Evolutionary conservation across 23 tunicate genomes (phyloP).

Genomic region (Pegea sp.): DNA sequence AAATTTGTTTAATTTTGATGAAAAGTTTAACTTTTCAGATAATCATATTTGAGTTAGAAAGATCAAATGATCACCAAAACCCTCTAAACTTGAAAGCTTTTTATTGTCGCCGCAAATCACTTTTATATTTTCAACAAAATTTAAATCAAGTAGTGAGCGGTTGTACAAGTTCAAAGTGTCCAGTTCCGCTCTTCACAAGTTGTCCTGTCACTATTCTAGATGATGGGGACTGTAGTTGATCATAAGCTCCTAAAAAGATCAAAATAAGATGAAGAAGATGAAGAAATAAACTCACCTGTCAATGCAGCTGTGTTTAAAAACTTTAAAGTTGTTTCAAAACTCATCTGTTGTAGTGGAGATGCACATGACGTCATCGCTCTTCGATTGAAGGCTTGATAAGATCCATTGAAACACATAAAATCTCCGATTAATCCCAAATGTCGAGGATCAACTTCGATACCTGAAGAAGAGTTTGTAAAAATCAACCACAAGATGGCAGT

Average conservation of each 20-base stretch:
- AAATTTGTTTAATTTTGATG: too few species aligned
- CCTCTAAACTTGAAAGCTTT: too few species aligned
- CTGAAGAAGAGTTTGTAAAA: constrained; percentile 7
- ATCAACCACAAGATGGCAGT: not conserved
- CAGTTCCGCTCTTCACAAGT: constrained; percentile 74
- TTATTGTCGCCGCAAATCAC: too few species aligned
- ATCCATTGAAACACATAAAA: constrained; percentile 72
- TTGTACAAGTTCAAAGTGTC: constrained; percentile 37
- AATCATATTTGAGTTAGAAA: too few species aligned
- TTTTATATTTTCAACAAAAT: too few species aligned
- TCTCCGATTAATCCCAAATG: constrained; percentile 69
- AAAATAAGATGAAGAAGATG: not conserved
- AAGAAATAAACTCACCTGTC: constrained; percentile 19
- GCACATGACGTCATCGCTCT: constrained; percentile 38
- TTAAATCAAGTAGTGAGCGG: too few species aligned
- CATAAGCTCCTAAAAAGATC: not conserved
- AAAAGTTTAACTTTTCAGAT: too few species aligned
- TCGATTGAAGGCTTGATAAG: constrained; percentile 57
- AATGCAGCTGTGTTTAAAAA: constrained; percentile 65
- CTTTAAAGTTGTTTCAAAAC: constrained; percentile 54
- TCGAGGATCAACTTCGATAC: constrained; percentile 71
- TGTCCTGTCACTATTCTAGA: constrained; percentile 76
- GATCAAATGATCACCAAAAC: too few species aligned
- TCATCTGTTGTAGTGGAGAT: constrained; percentile 89
- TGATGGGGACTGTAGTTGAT: constrained; percentile 17